These are phyloP conservation scores for Petromus typicus DNA, from an alignment of 2,113 vertebrate genomes.

Conservation along the genomic window DNA sequence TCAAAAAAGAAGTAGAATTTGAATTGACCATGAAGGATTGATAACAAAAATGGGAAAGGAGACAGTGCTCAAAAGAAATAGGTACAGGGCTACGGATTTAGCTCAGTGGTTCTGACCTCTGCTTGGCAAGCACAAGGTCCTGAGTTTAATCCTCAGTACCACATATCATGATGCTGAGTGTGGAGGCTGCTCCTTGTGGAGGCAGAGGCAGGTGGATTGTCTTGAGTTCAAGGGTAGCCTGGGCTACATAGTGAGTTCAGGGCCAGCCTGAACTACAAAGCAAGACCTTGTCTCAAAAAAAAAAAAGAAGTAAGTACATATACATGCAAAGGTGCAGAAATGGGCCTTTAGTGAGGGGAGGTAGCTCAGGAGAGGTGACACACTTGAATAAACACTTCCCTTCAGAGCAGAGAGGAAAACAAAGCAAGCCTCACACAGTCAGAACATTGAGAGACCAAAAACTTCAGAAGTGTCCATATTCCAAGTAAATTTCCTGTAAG, in stretches of 20 bases:
- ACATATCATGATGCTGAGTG: too few species aligned
- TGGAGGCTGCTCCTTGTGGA: too few species aligned
- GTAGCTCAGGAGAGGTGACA: background rate
- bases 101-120: too few species aligned
- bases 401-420: background rate
- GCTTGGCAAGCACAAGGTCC: too few species aligned
- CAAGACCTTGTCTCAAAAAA: too few species aligned
- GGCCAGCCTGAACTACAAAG: too few species aligned
- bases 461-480: background rate
- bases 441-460: background rate
- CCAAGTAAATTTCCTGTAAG: background rate
- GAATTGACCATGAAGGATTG: background rate
- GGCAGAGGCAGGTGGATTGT: too few species aligned
- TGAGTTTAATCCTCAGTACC: too few species aligned
- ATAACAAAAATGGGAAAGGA: background rate
- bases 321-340: background rate
- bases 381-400: fast-evolving
- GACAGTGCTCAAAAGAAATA: background rate
- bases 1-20: constrained; percentile 4
- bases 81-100: too few species aligned
- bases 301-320: background rate
- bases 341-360: too few species aligned
- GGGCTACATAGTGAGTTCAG: too few species aligned
- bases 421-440: background rate
- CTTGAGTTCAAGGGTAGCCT: too few species aligned